These are phyloP conservation scores for Diplodus sargus DNA, from an alignment of 2,797 vertebrate genomes.

Conservation along the genomic window DNA sequence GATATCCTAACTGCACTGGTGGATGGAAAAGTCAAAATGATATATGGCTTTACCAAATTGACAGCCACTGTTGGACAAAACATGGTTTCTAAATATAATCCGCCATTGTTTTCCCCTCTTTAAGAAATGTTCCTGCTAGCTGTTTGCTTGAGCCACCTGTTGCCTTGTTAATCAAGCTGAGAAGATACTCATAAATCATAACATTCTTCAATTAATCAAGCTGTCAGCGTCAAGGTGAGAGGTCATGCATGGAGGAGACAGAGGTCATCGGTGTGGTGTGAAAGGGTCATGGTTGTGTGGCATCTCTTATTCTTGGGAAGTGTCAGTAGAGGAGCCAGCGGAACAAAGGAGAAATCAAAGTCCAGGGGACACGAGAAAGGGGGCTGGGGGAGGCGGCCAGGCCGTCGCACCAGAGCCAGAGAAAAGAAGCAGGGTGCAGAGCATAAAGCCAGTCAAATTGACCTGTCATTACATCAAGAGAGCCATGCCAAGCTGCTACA, in stretches of 20 bases:
- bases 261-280: slow-evolving; percentile 93
- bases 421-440: slow-evolving; percentile 85
- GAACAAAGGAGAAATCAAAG: slow-evolving; percentile 96
- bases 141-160: slow-evolving; percentile 97
- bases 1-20: slow-evolving; percentile 76
- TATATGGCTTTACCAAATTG: slow-evolving; percentile 83
- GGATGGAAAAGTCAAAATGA: slow-evolving; percentile 88
- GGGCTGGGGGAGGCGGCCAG: slow-evolving; percentile 55
- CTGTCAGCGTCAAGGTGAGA: slow-evolving; percentile 95
- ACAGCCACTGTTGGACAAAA: slow-evolving; percentile 83
- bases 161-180: slow-evolving; percentile 98
- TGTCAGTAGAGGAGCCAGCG: slow-evolving; percentile 90
- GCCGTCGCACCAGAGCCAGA: slow-evolving; percentile 80
- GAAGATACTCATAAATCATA: slow-evolving; percentile 99
- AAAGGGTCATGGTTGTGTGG: slow-evolving; percentile 92
- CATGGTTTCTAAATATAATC: slow-evolving; percentile 79
- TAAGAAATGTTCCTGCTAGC: slow-evolving; percentile 91
- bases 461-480: slow-evolving; percentile 93
- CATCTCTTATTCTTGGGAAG: slow-evolving; percentile 98
- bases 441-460: slow-evolving; percentile 93
- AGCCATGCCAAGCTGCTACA: slow-evolving; percentile 85
- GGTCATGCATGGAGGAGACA: slow-evolving; percentile 92
- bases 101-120: slow-evolving; percentile 83
- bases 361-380: slow-evolving; percentile 85
- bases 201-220: slow-evolving; percentile 99